A percentile compares a stretch with the other conserved stretches of the same genome.
These are phyloP conservation scores for Tetrapedia diversipes DNA, from an alignment of 2,888 invertebrate genomes.

Conservation along the genomic window DNA sequence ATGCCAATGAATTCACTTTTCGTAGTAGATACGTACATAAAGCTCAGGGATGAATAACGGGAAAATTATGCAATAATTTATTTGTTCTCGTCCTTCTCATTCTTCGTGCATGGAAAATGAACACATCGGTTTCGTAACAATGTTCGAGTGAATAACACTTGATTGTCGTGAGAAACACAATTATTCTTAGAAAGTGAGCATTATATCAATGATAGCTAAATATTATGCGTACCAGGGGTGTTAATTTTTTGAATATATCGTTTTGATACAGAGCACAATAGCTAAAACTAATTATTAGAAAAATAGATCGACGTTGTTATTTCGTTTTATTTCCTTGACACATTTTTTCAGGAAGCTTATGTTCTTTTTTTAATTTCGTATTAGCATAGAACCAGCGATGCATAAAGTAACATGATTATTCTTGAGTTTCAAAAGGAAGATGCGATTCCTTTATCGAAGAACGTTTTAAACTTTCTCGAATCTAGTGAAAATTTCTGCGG, in stretches of 20 bases:
- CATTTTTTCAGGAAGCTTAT: not conserved
- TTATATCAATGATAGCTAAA: not conserved
- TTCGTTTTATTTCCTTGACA: not conserved
- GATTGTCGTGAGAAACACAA: not conserved
- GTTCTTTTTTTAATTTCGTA: not conserved
- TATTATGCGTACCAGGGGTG: not conserved
- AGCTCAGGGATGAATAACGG: not conserved
- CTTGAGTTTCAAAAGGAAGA: not conserved
- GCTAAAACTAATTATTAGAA: too few relatives aligned
- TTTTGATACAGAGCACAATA: too few relatives aligned
- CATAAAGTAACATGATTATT: not conserved
- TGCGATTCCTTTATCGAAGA: not conserved
- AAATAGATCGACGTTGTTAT: not conserved
- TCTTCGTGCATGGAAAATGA: not conserved
- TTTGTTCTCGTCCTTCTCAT: not conserved
- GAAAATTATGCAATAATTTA: conserved; percentile 4
- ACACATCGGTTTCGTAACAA: not conserved
- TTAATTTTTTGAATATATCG: not conserved
- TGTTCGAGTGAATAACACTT: not conserved
- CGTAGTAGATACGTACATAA: not conserved
- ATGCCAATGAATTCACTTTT: conserved; percentile 13
- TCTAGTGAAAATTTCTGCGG: not conserved
- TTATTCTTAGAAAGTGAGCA: not conserved
- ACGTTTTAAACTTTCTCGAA: conserved; percentile 5
- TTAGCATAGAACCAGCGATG: not conserved